Evolutionary conservation across 2,113 vertebrate species (phyloP).

Genomic region (Oreochromis tanganicae): DNA sequence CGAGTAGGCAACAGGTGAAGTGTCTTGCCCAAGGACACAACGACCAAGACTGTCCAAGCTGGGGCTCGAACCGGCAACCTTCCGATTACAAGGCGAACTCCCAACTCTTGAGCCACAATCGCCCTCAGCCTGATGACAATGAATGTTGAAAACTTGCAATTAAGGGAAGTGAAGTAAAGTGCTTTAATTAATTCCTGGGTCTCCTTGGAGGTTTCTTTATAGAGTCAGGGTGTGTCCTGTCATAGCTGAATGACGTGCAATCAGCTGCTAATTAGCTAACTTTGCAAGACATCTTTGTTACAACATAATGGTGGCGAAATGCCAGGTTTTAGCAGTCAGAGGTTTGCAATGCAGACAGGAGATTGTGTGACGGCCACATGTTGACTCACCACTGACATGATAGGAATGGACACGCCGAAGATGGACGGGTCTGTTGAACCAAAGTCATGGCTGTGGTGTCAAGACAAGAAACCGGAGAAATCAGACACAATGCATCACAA

Average conservation of each 20-base stretch:
- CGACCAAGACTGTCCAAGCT: too few species aligned
- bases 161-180: neutral
- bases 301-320: neutral
- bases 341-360: neutral
- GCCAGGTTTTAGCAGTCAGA: neutral
- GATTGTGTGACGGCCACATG: neutral
- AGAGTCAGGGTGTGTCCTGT: neutral
- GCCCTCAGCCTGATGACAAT: neutral
- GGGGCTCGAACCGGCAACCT: too few species aligned
- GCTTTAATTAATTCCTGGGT: neutral
- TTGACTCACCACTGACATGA: conserved; percentile 85
- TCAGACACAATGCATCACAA: neutral
- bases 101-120: too few species aligned
- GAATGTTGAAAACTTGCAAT: neutral
- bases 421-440: conserved; percentile 82
- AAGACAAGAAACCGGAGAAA: conserved; percentile 19
- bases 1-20: too few species aligned
- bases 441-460: conserved; percentile 77
- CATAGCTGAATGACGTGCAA: neutral
- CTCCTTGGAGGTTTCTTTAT: neutral
- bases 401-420: conserved; percentile 84
- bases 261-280: neutral
- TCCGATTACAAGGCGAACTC: too few species aligned
- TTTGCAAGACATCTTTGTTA: neutral
- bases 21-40: too few species aligned